Evolutionary conservation across 2,113 vertebrate species (phyloP), one percentile per base, ranked within the genome.

Genomic region (Pipra filicauda): DNA sequence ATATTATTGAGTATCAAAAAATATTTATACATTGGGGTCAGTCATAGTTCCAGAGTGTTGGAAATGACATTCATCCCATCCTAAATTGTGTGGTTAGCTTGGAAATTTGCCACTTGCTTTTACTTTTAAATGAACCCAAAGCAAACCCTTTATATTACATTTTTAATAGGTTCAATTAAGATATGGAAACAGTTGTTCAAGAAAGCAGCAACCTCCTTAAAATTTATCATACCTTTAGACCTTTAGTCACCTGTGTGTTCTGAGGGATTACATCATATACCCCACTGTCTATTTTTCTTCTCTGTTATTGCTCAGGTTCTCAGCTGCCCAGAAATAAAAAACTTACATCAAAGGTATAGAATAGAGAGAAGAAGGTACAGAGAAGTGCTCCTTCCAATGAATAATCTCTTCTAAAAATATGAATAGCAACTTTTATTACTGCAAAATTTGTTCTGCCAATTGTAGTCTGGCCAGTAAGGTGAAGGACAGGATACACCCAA

Each of bases 11-110:
- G 31, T 65, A 87, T 87, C 58, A 91, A 89, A 96, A 96, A 93
- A 87, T 90, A 86, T 90, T 88, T 94, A 86, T 92, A 75, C 48
- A 75, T 75, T 88, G 61, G 41, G 93, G 93, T 97, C 88, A 96
- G 5, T 90, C 61, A 61, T 54, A 92, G 95, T 96, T 96, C 67
- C 44, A 96, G 69, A 72, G 59, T 72, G 73, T 72, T 95, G 76
- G 61, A 91, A 92, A 87, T 79, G 0, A 93, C 73, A 94, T 78
- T 81, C 31, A 81, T 61, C 80, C 66, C 49, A 85, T 89, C 49
- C 23, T 81, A 69, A 93, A 92, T 1, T 48, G 20, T 59, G 33
- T 57, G 69, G 52, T n/a, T 95, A 72, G 55, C 64, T 84, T 94
- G 85, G 79, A 94, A 84, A 14, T 43, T 61, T 74, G 69, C 93